phyloP scores from a whole-genome alignment of 2,888 invertebrate genomes.

The Limnephilus marmoratus region DNA sequence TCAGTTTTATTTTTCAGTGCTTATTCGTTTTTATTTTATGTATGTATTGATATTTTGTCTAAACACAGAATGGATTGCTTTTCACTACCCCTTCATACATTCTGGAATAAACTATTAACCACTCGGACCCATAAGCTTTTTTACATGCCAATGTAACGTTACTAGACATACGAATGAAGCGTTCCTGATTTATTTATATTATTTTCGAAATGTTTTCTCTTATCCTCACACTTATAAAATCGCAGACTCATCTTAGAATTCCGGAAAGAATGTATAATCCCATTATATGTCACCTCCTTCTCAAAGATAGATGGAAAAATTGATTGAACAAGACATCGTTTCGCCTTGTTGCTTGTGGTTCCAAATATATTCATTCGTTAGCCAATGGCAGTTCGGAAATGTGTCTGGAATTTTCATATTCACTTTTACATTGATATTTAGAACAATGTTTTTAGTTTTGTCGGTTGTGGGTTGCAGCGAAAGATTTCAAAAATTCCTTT shows the following conservation, averaged over 20 bases:
- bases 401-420: not conserved
- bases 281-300: slow-evolving; percentile 36
- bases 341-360: slow-evolving; percentile 19
- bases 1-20: no score
- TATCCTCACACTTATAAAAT: not conserved
- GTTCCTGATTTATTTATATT: no score
- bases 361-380: not conserved
- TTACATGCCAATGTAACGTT: no score
- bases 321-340: slow-evolving; percentile 28
- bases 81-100: no score
- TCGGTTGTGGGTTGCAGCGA: not conserved
- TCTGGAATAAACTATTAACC: no score
- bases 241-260: not conserved
- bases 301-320: slow-evolving; percentile 23
- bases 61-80: no score
- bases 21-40: no score
- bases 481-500: not conserved
- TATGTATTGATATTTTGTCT: no score
- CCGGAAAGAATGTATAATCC: slow-evolving; percentile 33
- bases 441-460: not conserved
- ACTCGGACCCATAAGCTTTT: no score
- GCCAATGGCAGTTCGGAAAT: not conserved
- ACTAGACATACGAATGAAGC: no score
- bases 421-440: not conserved
- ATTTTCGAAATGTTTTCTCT: not conserved